These are phyloP conservation scores for Trichoplusia ni DNA, from an alignment of 1,140 invertebrate genomes.

Conservation along the genomic window DNA sequence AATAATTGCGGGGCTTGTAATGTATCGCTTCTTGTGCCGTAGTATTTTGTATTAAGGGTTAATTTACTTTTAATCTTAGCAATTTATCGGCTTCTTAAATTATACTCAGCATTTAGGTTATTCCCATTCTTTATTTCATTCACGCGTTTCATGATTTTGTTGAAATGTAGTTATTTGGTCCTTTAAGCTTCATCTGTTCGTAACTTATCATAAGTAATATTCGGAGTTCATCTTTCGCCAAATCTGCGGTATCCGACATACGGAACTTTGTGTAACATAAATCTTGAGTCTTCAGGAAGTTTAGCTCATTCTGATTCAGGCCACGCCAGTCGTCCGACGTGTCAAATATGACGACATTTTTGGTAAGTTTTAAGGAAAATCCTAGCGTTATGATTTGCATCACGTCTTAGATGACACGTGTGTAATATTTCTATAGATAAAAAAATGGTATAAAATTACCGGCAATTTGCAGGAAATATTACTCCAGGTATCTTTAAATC, in stretches of 20 bases:
- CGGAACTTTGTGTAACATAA: neutral
- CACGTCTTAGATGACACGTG: slow-evolving; percentile 15
- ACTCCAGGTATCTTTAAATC: too few relatives aligned
- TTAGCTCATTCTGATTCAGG: slow-evolving; percentile 15
- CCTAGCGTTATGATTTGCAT: slow-evolving; percentile 18
- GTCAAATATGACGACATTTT: slow-evolving; percentile 27
- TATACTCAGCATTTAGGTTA: too few relatives aligned
- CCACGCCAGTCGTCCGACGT: slow-evolving; percentile 17
- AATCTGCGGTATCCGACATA: slow-evolving; percentile 7
- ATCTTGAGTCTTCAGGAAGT: slow-evolving; percentile 10
- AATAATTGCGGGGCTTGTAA: neutral
- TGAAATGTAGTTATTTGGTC: too few relatives aligned
- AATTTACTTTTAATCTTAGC: too few relatives aligned
- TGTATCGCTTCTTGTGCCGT: too few relatives aligned
- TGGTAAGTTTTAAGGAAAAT: slow-evolving; percentile 9
- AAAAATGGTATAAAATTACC: too few relatives aligned
- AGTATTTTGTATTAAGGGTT: too few relatives aligned
- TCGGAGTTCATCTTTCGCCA: neutral
- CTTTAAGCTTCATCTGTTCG: too few relatives aligned
- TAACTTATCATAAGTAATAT: slow-evolving; percentile 17
- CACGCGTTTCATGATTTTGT: too few relatives aligned
- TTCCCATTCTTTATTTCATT: too few relatives aligned
- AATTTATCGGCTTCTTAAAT: too few relatives aligned
- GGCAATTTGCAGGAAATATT: too few relatives aligned
- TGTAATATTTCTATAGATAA: slow-evolving; percentile 9